Percentiles rank a stretch among this genome's conserved stretches.
Conservation (phyloP, 2,113 vertebrate genomes). For the Corydoras maculifer region DNA sequence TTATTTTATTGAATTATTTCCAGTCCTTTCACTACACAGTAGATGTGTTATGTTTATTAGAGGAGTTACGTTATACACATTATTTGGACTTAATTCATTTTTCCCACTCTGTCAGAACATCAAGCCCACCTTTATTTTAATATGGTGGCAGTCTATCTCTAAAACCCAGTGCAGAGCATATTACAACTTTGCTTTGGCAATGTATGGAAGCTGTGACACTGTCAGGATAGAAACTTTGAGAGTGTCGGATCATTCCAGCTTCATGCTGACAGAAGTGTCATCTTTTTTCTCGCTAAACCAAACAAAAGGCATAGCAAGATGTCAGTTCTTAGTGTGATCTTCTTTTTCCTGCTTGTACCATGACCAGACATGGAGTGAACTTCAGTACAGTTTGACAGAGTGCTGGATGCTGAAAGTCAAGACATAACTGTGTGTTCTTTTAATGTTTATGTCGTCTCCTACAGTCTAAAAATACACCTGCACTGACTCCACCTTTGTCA, state of each 20-base stretch:
- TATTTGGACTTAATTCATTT: too few relatives aligned
- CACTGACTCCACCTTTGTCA: not conserved
- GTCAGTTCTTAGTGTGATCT: not conserved
- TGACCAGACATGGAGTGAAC: not conserved
- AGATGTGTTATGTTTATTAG: too few relatives aligned
- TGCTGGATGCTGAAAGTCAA: not conserved
- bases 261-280: not conserved
- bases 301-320: slow-evolving; percentile 11
- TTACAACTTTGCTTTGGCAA: not conserved
- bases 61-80: too few relatives aligned
- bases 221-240: not conserved
- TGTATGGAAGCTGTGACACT: not conserved
- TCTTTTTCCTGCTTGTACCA: not conserved
- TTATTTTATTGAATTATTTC: too few relatives aligned
- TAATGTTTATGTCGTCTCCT: slow-evolving; percentile 17
- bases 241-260: not conserved
- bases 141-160: slow-evolving; percentile 7
- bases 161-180: too few relatives aligned
- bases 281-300: not conserved
- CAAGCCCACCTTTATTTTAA: not conserved
- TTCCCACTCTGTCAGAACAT: too few relatives aligned
- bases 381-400: not conserved
- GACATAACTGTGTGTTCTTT: not conserved
- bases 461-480: slow-evolving; percentile 33
- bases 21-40: too few relatives aligned